Percentiles rank a stretch among this genome's conserved stretches.
phyloP scores from a whole-genome alignment of 2,113 vertebrate genomes.

The Sander lucioperca region DNA sequence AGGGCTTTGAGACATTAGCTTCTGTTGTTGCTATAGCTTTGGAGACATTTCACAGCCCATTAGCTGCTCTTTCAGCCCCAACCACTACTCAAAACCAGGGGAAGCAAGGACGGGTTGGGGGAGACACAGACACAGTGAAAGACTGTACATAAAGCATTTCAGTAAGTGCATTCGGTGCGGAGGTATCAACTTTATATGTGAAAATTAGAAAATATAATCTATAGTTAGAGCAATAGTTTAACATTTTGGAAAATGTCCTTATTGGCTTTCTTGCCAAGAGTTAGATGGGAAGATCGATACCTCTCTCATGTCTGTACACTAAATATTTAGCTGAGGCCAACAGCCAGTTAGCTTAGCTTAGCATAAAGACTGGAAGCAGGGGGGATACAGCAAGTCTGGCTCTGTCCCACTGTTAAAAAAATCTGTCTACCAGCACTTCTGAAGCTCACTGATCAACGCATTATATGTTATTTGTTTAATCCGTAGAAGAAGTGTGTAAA shows the following conservation, averaged over 20 bases:
- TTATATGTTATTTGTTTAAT: background rate
- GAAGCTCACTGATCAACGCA: background rate
- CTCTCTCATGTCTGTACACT: background rate
- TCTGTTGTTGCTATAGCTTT: slow-evolving; percentile 67
- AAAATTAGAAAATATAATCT: background rate
- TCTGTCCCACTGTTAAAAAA: background rate
- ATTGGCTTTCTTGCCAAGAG: background rate
- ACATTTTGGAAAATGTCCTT: background rate
- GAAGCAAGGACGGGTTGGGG: slow-evolving; percentile 1
- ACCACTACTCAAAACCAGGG: slow-evolving; percentile 61
- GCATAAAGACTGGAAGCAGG: background rate
- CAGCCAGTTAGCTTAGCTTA: background rate
- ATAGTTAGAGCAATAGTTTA: background rate
- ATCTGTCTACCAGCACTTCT: background rate
- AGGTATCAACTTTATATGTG: background rate
- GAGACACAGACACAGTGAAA: background rate
- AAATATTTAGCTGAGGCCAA: background rate
- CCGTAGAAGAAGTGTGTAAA: background rate
- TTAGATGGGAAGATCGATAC: background rate
- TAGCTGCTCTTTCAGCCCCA: slow-evolving; percentile 76
- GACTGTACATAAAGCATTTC: slow-evolving; percentile 17
- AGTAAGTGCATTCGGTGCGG: background rate
- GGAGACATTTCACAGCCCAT: slow-evolving; percentile 77
- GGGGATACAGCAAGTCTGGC: background rate
- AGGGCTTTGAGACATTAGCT: slow-evolving; percentile 72